Conservation (phyloP, 2,888 invertebrate species). For the Ischnura elegans region DNA sequence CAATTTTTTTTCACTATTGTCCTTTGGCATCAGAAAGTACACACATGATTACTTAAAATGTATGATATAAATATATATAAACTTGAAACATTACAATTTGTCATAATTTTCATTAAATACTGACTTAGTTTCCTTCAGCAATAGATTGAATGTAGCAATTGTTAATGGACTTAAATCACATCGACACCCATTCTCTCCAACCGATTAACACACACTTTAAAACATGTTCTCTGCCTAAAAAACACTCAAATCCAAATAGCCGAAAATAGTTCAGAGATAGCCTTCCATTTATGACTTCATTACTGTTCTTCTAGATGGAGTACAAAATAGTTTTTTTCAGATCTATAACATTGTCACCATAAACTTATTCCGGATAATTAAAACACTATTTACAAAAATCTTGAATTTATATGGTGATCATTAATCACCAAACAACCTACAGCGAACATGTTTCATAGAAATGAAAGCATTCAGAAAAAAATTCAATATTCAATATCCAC, state of each 20-base stretch:
- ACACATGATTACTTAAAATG: conserved; percentile 67
- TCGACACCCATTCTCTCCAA: conserved; percentile 41
- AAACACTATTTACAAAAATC: conserved; percentile 64
- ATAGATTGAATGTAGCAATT: conserved; percentile 57
- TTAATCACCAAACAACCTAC: conserved; percentile 33
- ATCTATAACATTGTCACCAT: conserved; percentile 67
- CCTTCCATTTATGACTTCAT: conserved; percentile 64
- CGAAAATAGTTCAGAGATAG: conserved; percentile 58
- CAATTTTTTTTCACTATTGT: conserved; percentile 51
- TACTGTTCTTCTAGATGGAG: conserved; percentile 49
- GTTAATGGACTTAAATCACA: conserved; percentile 54
- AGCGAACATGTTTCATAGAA: conserved; percentile 37
- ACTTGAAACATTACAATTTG: conserved; percentile 61
- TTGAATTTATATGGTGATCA: conserved; percentile 24
- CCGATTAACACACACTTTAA: conserved; percentile 39
- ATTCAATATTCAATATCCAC: conserved; percentile 32
- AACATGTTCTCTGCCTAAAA: conserved; percentile 34
- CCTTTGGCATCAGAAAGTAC: conserved; percentile 67
- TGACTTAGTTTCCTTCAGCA: conserved; percentile 65
- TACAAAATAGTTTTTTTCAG: conserved; percentile 67
- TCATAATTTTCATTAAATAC: conserved; percentile 63
- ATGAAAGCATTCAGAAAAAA: conserved; percentile 44
- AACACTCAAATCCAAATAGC: conserved; percentile 46
- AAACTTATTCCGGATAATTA: conserved; percentile 60
- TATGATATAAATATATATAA: conserved; percentile 67